These are phyloP conservation scores for Tridacna crocea DNA, from an alignment of 2,888 invertebrate species.

Conservation along the genomic window DNA sequence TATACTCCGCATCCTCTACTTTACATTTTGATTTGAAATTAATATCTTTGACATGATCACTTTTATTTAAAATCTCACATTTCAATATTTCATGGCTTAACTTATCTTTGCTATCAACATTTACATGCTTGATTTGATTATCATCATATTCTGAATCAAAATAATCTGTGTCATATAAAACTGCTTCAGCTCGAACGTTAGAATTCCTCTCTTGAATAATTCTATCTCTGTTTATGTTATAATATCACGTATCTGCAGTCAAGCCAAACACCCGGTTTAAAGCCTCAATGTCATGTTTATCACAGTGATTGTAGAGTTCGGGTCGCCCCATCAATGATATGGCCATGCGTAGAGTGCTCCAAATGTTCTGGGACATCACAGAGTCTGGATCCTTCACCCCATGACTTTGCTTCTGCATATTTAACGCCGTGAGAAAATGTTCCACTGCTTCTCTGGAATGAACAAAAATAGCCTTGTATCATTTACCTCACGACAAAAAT, in stretches of 20 bases:
- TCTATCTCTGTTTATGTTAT: neutral
- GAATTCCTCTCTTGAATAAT: too few relatives aligned
- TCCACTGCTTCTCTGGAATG: conserved; percentile 93
- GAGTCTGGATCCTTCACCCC: conserved; percentile 84
- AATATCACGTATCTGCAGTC: conserved; percentile 59
- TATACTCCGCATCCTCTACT: too few relatives aligned
- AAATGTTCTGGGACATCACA: conserved; percentile 95
- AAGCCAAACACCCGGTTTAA: conserved; percentile 83
- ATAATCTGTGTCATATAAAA: too few relatives aligned
- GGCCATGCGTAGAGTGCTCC: conserved; percentile 96
- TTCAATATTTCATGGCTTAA: too few relatives aligned
- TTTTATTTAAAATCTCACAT: too few relatives aligned
- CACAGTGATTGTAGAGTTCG: conserved; percentile 86
- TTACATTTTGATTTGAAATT: too few relatives aligned
- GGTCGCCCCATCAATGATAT: conserved; percentile 90
- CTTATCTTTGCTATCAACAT: too few relatives aligned
- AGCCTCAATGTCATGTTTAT: conserved; percentile 84
- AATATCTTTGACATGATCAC: too few relatives aligned
- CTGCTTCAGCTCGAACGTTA: too few relatives aligned
- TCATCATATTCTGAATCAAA: too few relatives aligned
- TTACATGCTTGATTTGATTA: too few relatives aligned
- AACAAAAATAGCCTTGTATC: neutral
- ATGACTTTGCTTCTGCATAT: conserved; percentile 92
- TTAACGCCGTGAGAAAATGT: conserved; percentile 96
- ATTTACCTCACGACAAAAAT: too few relatives aligned